Conservation (phyloP, 2,797 vertebrate species). For the Neosilurus hyrtlii region DNA sequence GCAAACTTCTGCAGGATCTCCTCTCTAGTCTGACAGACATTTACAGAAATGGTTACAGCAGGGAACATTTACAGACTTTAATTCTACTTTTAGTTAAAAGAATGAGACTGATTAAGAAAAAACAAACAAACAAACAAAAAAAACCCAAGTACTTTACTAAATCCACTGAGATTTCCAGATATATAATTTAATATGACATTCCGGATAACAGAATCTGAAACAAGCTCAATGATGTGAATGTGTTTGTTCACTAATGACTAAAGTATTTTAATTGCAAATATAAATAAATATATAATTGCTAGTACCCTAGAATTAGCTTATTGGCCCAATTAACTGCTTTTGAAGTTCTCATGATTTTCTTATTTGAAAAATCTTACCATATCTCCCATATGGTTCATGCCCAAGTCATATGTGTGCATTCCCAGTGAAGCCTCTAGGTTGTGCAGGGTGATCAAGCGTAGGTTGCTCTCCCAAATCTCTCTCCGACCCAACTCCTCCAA, state of each 20-base stretch:
- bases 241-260: neutral
- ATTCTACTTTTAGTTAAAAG: neutral
- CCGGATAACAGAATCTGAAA: neutral
- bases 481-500: slow-evolving; percentile 74
- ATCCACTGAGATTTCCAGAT: neutral
- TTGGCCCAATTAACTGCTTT: too few species aligned
- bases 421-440: slow-evolving; percentile 91
- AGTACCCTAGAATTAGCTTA: neutral
- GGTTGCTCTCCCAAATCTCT: slow-evolving; percentile 84
- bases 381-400: slow-evolving; percentile 88
- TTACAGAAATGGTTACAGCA: neutral
- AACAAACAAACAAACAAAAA: neutral
- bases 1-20: slow-evolving; percentile 69
- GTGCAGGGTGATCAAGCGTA: slow-evolving; percentile 78
- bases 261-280: neutral
- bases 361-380: slow-evolving; percentile 69
- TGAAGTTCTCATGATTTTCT: neutral
- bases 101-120: neutral
- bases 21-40: slow-evolving; percentile 67
- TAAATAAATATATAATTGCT: neutral
- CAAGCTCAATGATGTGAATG: too few species aligned
- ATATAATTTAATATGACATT: neutral
- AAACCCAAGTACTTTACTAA: neutral
- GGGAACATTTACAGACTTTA: neutral
- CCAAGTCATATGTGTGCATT: slow-evolving; percentile 79